phyloP scores from a whole-genome alignment of 37 sponge, comb jelly and placozoan species.

The Eunapius fragilis region DNA sequence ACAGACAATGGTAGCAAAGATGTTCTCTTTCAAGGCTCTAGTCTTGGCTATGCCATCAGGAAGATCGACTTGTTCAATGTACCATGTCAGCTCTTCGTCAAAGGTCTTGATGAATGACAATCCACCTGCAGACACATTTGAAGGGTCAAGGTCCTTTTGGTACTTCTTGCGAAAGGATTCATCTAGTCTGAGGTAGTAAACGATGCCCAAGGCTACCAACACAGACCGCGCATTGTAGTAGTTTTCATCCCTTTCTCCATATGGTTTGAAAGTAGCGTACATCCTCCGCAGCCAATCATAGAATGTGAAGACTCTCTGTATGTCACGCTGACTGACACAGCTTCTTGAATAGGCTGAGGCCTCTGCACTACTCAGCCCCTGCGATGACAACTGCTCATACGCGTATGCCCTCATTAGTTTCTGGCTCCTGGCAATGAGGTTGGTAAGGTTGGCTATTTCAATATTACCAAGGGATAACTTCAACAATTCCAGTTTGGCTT shows the following conservation, averaged over 20 bases:
- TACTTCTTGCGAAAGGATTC: conserved; percentile 46
- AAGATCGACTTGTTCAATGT: conserved; percentile 47
- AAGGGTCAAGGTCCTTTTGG: conserved; percentile 17
- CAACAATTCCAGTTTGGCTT: conserved; percentile 74
- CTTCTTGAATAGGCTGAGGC: conserved; percentile 52
- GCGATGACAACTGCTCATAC: conserved; percentile 37
- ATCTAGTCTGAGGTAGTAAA: conserved; percentile 88
- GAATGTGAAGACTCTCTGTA: conserved; percentile 88
- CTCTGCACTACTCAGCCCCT: neutral
- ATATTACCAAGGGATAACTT: conserved; percentile 28
- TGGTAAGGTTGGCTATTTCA: conserved; percentile 59
- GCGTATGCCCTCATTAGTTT: conserved; percentile 79
- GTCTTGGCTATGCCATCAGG: conserved; percentile 92
- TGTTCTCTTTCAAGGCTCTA: conserved; percentile 89
- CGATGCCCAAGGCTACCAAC: conserved; percentile 80
- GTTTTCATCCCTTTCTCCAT: conserved; percentile 12
- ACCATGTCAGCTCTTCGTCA: conserved; percentile 65
- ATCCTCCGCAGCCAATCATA: conserved; percentile 56
- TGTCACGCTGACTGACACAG: conserved; percentile 86
- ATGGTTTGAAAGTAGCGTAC: conserved; percentile 31
- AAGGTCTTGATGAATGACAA: conserved; percentile 21
- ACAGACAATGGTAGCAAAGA: conserved; percentile 88
- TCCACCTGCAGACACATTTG: neutral
- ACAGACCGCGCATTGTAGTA: conserved; percentile 62
- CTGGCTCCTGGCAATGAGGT: conserved; percentile 76